phyloP scores from a whole-genome alignment of 2,797 vertebrate genomes.

The Coregonus ussuriensis region DNA sequence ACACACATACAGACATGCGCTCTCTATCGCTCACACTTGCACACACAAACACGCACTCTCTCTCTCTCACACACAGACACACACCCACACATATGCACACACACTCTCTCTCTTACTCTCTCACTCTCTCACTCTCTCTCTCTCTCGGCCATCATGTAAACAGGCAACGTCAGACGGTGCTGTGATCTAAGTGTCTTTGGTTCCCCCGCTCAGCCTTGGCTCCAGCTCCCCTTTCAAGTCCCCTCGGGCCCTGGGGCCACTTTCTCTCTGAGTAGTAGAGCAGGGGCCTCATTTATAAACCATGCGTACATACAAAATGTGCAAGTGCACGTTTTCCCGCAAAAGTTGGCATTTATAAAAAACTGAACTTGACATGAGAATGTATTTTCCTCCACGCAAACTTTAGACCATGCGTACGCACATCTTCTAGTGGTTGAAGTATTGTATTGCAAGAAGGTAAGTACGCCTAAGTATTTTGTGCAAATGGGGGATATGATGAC shows the following conservation, averaged over 20 bases:
- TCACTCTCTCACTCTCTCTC: neutral
- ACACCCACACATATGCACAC: neutral
- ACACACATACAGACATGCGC: slow-evolving; percentile 3
- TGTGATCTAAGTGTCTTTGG: slow-evolving; percentile 40
- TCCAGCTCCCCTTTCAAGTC: slow-evolving; percentile 48
- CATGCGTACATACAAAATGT: too few species aligned
- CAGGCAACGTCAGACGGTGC: slow-evolving; percentile 20
- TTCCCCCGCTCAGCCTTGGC: slow-evolving; percentile 18
- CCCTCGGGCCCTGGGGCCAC: slow-evolving; percentile 49
- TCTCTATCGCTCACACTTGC: neutral
- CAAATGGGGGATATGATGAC: too few species aligned
- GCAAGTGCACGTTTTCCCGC: too few species aligned
- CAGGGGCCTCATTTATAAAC: neutral
- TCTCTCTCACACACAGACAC: neutral
- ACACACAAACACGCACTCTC: neutral
- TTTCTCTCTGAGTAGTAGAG: neutral
- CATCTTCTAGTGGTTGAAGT: too few species aligned
- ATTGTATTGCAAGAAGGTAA: too few species aligned
- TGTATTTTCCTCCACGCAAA: too few species aligned
- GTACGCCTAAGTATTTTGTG: too few species aligned
- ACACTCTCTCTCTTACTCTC: neutral
- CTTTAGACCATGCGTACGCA: too few species aligned
- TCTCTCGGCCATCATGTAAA: neutral
- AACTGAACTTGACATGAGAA: too few species aligned
- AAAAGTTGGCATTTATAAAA: too few species aligned